A percentile compares a stretch with the other conserved stretches of the same genome.
Conservation (phyloP, 2,888 invertebrate species). For the Escarpia spicata region DNA sequence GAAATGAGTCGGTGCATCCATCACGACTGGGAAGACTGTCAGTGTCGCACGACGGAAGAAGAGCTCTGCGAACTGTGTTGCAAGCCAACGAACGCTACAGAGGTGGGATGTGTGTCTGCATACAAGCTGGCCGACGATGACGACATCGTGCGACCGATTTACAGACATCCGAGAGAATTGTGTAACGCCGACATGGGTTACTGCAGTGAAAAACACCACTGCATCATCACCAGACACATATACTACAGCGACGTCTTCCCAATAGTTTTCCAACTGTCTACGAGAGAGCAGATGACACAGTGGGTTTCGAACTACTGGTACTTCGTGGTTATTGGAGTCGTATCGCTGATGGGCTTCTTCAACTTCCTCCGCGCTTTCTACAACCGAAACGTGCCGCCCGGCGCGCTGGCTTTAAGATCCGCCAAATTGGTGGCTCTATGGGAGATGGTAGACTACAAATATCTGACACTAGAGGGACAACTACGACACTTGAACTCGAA, state of each 20-base stretch:
- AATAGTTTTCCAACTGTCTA: not conserved
- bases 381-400: not conserved
- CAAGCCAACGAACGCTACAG: not conserved
- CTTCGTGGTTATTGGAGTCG: not conserved
- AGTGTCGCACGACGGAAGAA: not conserved
- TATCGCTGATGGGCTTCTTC: not conserved
- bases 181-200: not conserved
- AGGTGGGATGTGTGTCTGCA: not conserved
- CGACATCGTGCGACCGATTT: not conserved
- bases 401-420: not conserved
- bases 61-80: not conserved
- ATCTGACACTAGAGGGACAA: not conserved
- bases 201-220: not conserved
- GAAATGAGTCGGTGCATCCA: not conserved
- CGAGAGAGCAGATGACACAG: not conserved
- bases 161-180: not conserved
- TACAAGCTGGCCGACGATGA: not conserved
- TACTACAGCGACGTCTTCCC: not conserved
- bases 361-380: not conserved
- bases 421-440: not conserved
- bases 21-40: conserved; percentile 21
- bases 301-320: not conserved
- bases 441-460: not conserved
- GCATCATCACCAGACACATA: not conserved
- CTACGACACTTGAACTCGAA: not conserved